phyloP scores from a whole-genome alignment of 2,888 invertebrate species.

The Sphaerophoria taeniata region DNA sequence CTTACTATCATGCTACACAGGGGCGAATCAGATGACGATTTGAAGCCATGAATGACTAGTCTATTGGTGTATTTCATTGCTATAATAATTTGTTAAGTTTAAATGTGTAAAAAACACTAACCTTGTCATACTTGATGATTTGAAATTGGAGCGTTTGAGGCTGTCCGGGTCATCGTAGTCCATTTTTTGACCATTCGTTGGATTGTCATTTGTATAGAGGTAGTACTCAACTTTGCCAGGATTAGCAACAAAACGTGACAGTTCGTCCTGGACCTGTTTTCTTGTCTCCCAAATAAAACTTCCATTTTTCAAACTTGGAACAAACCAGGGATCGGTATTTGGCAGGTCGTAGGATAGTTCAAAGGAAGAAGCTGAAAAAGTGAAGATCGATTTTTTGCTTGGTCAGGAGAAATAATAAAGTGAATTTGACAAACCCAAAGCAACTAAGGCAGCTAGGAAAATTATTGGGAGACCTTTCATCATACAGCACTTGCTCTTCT shows the following conservation, averaged over 20 bases:
- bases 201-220: neutral
- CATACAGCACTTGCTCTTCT: neutral
- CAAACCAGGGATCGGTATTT: constrained; percentile 10
- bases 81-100: no score
- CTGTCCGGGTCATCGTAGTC: no score
- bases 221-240: neutral
- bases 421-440: neutral
- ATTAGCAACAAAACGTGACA: neutral
- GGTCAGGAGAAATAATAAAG: no score
- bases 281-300: neutral
- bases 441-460: neutral
- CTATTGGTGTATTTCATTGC: no score
- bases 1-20: neutral
- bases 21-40: neutral
- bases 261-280: neutral
- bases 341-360: constrained; percentile 12
- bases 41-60: neutral
- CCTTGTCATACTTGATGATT: neutral
- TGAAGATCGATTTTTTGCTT: neutral
- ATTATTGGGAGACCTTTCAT: neutral
- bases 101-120: neutral
- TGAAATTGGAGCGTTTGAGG: neutral
- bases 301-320: constrained; percentile 1
- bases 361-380: neutral
- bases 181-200: no score